Base-by-base conservation (phyloP, 2,888 invertebrate genomes). In the Acholoe squamosa region DNA sequence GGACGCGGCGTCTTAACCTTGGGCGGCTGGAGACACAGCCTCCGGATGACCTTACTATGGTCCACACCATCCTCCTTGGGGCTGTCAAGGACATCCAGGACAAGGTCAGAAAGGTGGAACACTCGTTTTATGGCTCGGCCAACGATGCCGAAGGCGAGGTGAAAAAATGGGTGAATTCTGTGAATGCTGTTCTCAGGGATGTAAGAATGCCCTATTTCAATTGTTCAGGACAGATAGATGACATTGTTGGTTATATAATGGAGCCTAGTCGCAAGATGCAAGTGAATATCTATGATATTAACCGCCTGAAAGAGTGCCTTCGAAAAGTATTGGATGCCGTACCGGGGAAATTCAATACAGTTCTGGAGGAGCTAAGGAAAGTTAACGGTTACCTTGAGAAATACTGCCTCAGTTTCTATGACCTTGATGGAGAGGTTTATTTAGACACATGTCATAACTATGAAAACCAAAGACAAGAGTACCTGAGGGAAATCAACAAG, bases 351-450 rank as follows among this genome's bases (percentile, higher is more conserved):
- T 90, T 92, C 31, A 22, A 22, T 16, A 91, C 90, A 0, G 43
- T 92, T 16, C 86, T 93, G 0, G 92, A 92, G 22, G 91, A 92
- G 0, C 93, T 94, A 90, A 91, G 93, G 22, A 93, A 92, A 56
- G 92, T 95, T 33, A 90, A 94, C 19, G 91, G 93, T 43, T 91
- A 93, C 7, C 84, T 94, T 51, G 93, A 93, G 84, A 95, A 94
- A 91, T 95, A 95, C 90, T 95, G 94, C 91, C 93, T 94, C 16
- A 95, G 94, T 91, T 95, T 95, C 86, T 94, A 94, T 91, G 93
- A 94, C 52, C 92, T 93, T 0, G 93, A 94, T 12, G 91, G 52
- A 0, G 94, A 94, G 31, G 91, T 93, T 7, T 93, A 94, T 76
- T 92, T 94, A 34, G 94, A 94, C 89, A 95, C 95, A 3, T 93